phyloP scores from a whole-genome alignment of 2,113 vertebrate species.

The Xiphias gladius region DNA sequence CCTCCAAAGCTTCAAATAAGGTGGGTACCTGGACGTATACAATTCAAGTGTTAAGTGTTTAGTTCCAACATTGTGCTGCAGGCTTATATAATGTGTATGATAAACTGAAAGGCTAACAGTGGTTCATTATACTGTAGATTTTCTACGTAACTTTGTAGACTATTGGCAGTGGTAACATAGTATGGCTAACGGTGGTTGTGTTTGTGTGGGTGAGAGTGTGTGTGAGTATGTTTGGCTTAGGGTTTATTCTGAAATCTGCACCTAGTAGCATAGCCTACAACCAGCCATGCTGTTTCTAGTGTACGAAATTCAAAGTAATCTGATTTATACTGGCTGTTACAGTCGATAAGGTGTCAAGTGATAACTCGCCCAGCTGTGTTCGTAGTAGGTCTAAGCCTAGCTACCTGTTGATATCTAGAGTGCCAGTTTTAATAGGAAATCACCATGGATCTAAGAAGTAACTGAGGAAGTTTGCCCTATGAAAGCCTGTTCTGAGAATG shows the following conservation, averaged over 20 bases:
- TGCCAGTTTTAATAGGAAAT: constrained; percentile 36
- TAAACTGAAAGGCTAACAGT: constrained; percentile 14
- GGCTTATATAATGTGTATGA: constrained; percentile 14
- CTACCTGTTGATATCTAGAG: constrained; percentile 75
- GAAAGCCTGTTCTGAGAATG: background rate
- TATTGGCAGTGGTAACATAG: constrained; percentile 18
- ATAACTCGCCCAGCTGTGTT: constrained; percentile 31
- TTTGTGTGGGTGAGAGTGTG: background rate
- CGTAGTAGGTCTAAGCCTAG: constrained; percentile 25
- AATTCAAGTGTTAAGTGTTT: constrained; percentile 13
- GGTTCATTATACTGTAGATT: background rate
- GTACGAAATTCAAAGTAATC: background rate
- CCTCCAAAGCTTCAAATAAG: constrained; percentile 90
- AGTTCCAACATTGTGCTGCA: background rate
- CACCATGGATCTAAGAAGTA: background rate
- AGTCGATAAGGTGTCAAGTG: constrained; percentile 17
- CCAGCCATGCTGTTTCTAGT: constrained; percentile 22
- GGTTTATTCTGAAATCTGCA: constrained; percentile 50
- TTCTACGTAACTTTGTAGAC: constrained; percentile 14
- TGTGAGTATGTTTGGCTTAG: constrained; percentile 12
- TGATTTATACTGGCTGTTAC: background rate
- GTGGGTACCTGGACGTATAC: constrained; percentile 82
- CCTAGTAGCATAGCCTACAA: constrained; percentile 5
- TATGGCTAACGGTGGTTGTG: constrained; percentile 9
- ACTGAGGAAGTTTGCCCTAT: constrained; percentile 1